Base-by-base conservation (phyloP, 2,113 vertebrate genomes). In the Pseudonaja textilis region DNA sequence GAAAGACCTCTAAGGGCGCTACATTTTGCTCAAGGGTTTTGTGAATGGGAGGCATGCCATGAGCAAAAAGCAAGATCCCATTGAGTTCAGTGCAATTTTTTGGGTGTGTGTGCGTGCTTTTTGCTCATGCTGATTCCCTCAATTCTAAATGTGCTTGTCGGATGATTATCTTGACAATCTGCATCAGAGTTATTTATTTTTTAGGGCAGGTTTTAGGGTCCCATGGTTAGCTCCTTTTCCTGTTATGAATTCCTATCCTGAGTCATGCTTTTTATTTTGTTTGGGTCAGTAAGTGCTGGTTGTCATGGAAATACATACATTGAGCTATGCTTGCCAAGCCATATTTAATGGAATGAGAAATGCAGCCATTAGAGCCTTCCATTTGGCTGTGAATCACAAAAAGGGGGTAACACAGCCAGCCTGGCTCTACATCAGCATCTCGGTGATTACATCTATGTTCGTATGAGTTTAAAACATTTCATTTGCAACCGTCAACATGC, bases 311-410 rank as follows among this genome's bases (percentile, higher is more conserved):
- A 93, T 91, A 3, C 47, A 45, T 64, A 52, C 0, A 25, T n/a
- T 16, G 39, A 34, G 20, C 1, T 39, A 2, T 4, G 0, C 5
- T 88, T 90, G 89, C 91, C 89, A 45, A 90, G 93, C 47, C 5
- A 7, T 89, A 93, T 93, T 54, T 26, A 93, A 95, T 91, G 95
- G 96, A 95, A 95, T 93, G 92, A 29, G 90, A 86, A 89, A 92
- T 88, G 93, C 93, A 95, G 95, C 91, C 94, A 95, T 2, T 3
- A 87, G 89, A 50, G 7, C 10, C 7, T 18, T 1, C 0, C 86
- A 93, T 89, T 61, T 91, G 91, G 93, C 93, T 95, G 94, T 0
- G 0, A 91, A 95, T 81, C 92, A 93, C 88, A 89, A 34, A 45
- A 6, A 89, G 57, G 39, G 69, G 64, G 69, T 12, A 0, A 18